A percentile compares a stretch with the other conserved stretches of the same genome.
phyloP scores from a whole-genome alignment of 2,797 vertebrate genomes.

The Siniperca scherzeri region DNA sequence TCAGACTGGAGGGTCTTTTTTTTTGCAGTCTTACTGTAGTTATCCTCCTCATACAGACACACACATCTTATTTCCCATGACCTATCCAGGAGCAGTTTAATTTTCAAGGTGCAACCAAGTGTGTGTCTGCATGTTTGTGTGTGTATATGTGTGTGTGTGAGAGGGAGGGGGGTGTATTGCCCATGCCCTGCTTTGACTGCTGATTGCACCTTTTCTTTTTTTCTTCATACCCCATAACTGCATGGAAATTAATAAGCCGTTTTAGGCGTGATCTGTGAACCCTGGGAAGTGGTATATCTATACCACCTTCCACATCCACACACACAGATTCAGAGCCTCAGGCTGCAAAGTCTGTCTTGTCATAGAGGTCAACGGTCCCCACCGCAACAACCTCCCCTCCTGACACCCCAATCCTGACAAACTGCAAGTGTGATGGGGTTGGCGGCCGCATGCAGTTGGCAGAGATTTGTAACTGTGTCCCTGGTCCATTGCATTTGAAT shows the following conservation, averaged over 20 bases:
- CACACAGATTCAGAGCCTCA: slow-evolving; percentile 47
- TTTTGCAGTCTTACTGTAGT: slow-evolving; percentile 32
- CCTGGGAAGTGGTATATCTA: slow-evolving; percentile 72
- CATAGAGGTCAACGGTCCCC: slow-evolving; percentile 70
- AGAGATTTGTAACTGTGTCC: slow-evolving; percentile 98
- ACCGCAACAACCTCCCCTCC: slow-evolving; percentile 48
- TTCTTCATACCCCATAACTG: slow-evolving; percentile 80
- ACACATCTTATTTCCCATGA: slow-evolving; percentile 27
- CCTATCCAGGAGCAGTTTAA: slow-evolving; percentile 69
- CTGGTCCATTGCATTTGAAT: slow-evolving; percentile 99
- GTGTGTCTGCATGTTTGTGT: slow-evolving; percentile 12
- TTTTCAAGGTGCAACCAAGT: slow-evolving; percentile 75
- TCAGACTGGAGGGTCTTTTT: slow-evolving; percentile 53
- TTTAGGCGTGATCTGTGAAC: slow-evolving; percentile 84
- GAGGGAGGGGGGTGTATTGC: slow-evolving; percentile 8
- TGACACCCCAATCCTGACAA: slow-evolving; percentile 89
- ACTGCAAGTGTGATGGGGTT: slow-evolving; percentile 92
- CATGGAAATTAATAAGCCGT: slow-evolving; percentile 85
- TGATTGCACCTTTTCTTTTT: slow-evolving; percentile 69
- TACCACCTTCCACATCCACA: slow-evolving; percentile 38
- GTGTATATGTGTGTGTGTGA: neutral
- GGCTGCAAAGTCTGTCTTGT: slow-evolving; percentile 71
- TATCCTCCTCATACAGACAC: slow-evolving; percentile 21
- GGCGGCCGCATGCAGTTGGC: slow-evolving; percentile 84
- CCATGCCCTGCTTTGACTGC: slow-evolving; percentile 54